Percentiles rank a stretch among this genome's conserved stretches.
Evolutionary conservation across 2,113 vertebrate genomes (phyloP).

Genomic region (Haemorhous mexicanus): DNA sequence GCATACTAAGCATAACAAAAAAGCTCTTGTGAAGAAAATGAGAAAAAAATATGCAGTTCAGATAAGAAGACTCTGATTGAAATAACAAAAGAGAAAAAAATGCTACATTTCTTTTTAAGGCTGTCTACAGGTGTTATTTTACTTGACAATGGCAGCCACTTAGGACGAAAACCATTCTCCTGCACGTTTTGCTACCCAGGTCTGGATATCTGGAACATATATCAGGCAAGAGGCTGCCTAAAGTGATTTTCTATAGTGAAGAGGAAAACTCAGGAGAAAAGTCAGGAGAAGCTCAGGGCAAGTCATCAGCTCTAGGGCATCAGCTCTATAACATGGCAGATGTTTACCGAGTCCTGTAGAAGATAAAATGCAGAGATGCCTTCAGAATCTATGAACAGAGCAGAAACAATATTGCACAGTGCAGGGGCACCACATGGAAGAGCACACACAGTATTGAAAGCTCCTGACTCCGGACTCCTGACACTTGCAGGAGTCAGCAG

Average conservation of each 20-base stretch:
- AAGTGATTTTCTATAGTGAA: not conserved
- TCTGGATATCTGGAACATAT: not conserved
- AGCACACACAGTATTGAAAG: not conserved
- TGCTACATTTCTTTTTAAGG: not conserved
- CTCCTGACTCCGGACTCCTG: not conserved
- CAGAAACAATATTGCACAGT: not conserved
- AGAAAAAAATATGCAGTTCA: not conserved
- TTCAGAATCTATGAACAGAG: not conserved
- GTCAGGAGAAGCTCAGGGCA: not conserved
- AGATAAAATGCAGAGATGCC: not conserved
- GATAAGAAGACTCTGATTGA: not conserved
- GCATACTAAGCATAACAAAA: not conserved
- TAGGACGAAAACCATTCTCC: not conserved
- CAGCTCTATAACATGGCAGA: not conserved
- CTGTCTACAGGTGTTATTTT: not conserved
- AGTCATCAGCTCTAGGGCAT: not conserved
- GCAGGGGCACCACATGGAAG: not conserved
- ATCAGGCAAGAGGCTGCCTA: not conserved
- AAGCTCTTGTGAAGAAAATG: not conserved
- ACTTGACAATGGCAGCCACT: not conserved
- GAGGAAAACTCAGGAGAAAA: not conserved
- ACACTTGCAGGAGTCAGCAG: not conserved
- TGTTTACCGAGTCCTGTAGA: not conserved
- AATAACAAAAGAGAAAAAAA: not conserved
- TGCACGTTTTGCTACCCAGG: not conserved